Evolutionary conservation across 2,888 invertebrate species (phyloP).

Genomic region (Gortyna flavago): DNA sequence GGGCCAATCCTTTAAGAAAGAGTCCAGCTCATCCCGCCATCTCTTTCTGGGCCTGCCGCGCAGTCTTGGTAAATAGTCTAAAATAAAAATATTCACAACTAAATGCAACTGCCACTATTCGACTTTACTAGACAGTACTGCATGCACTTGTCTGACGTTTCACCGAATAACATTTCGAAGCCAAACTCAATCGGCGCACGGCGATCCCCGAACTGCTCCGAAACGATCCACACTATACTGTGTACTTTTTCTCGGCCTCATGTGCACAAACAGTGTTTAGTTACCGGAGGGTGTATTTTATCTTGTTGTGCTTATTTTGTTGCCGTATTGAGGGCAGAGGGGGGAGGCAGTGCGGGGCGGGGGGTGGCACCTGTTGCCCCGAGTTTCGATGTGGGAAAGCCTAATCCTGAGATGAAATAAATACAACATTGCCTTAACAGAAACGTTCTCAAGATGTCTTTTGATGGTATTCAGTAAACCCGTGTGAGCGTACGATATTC

Average conservation of each 20-base stretch:
- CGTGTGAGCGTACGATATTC: slow-evolving; percentile 59
- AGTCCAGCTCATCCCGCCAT: too few species aligned
- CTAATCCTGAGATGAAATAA: slow-evolving; percentile 88
- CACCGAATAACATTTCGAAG: slow-evolving; percentile 54
- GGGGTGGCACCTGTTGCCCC: slow-evolving; percentile 85
- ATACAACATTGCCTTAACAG: slow-evolving; percentile 80
- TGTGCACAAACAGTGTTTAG: slow-evolving; percentile 82
- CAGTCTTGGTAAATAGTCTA: background rate
- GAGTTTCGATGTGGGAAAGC: slow-evolving; percentile 78
- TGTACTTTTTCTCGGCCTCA: slow-evolving; percentile 78
- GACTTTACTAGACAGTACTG: background rate
- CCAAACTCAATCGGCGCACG: slow-evolving; percentile 38
- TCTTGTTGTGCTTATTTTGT: slow-evolving; percentile 83
- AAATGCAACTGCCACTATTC: background rate
- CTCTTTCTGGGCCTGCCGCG: too few species aligned
- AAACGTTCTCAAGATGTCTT: slow-evolving; percentile 74
- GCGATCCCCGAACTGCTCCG: slow-evolving; percentile 19
- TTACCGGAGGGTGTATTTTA: slow-evolving; percentile 75
- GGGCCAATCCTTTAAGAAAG: too few species aligned
- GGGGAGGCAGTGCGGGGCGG: slow-evolving; percentile 53
- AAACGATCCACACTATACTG: slow-evolving; percentile 58
- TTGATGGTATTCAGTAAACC: slow-evolving; percentile 68
- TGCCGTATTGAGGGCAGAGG: slow-evolving; percentile 52
- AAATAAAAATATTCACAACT: background rate
- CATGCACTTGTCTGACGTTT: slow-evolving; percentile 29